A percentile compares a stretch with the other conserved stretches of the same genome.
phyloP scores from a whole-genome alignment of 2,113 vertebrate species.

The Aphyosemion australe region DNA sequence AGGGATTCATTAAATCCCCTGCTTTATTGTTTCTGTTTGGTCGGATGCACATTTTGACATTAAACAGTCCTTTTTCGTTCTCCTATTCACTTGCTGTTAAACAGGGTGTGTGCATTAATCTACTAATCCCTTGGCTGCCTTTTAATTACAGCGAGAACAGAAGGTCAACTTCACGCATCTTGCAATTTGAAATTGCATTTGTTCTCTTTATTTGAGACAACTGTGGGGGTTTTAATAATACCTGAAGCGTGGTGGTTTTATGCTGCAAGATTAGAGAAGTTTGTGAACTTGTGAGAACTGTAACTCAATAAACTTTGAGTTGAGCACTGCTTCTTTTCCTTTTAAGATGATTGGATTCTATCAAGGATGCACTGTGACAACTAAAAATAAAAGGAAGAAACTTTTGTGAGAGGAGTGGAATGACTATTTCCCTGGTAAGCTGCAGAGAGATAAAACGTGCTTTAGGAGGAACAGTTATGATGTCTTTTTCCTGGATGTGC shows the following conservation, averaged over 20 bases:
- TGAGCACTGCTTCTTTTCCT: too few species aligned
- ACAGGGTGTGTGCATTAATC: constrained; percentile 54
- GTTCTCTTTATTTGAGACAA: constrained; percentile 21
- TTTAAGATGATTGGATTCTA: too few species aligned
- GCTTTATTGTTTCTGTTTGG: constrained; percentile 29
- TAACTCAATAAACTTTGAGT: too few species aligned
- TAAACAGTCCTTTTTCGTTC: constrained; percentile 27
- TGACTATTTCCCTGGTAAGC: background rate
- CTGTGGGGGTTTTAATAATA: constrained; percentile 3
- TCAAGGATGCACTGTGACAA: too few species aligned
- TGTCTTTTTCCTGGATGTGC: background rate
- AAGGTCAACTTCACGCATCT: constrained; percentile 48
- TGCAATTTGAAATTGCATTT: constrained; percentile 41
- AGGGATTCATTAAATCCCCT: background rate
- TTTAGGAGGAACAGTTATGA: background rate
- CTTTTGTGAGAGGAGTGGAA: too few species aligned
- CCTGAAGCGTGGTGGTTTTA: background rate
- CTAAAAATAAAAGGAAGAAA: too few species aligned
- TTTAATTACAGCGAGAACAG: constrained; percentile 57
- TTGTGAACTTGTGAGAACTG: background rate
- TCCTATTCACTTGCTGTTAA: constrained; percentile 45
- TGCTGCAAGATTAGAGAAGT: background rate
- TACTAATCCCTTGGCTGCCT: constrained; percentile 49
- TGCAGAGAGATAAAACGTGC: background rate
- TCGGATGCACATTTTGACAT: constrained; percentile 30